A percentile compares a stretch with the other conserved stretches of the same genome.
Evolutionary conservation across 2,113 vertebrate species (phyloP).

Genomic region (Pangasianodon gigas): DNA sequence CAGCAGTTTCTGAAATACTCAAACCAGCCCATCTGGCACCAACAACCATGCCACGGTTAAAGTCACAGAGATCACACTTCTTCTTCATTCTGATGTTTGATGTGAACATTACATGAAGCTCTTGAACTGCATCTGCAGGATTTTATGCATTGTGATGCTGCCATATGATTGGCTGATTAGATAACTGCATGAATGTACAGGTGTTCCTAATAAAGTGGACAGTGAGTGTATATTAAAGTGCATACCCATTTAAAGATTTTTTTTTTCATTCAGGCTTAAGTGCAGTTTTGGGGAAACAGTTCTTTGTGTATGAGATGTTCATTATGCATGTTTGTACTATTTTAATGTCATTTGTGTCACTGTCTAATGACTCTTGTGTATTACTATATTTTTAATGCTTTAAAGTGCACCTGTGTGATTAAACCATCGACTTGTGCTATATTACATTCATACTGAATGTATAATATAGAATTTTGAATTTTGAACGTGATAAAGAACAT

Average conservation of each 20-base stretch:
- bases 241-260: neutral
- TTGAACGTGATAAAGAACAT: neutral
- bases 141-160: too few species aligned
- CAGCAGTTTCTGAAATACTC: too few species aligned
- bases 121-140: too few species aligned
- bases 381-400: neutral
- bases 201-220: too few species aligned
- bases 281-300: neutral
- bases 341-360: neutral
- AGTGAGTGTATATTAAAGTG: neutral
- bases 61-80: too few species aligned
- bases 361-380: neutral
- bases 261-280: neutral
- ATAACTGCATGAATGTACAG: too few species aligned
- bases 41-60: too few species aligned
- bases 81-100: too few species aligned
- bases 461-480: neutral
- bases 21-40: too few species aligned
- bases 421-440: neutral
- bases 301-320: neutral
- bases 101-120: too few species aligned
- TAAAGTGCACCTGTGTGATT: neutral
- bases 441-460: neutral
- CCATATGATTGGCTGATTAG: too few species aligned
- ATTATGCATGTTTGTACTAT: neutral